phyloP scores from a whole-genome alignment of 1,140 invertebrate genomes.

The Euschistus heros region DNA sequence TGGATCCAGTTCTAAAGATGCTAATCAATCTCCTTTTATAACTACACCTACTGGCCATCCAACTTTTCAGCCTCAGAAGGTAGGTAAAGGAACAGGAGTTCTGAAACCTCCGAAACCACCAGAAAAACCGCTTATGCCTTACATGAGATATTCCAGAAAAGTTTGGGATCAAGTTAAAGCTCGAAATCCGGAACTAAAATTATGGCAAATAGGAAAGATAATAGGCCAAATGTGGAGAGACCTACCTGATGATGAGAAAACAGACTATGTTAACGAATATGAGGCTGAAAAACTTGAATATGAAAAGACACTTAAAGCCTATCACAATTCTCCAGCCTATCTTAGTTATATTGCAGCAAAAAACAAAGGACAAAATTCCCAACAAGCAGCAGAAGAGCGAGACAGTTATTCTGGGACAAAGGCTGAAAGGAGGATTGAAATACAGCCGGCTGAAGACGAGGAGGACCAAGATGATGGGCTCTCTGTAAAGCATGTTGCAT shows the following conservation, averaged over 20 bases:
- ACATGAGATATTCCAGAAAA: constrained; percentile 95
- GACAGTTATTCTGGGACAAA: constrained; percentile 45
- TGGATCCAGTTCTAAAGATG: constrained; percentile 57
- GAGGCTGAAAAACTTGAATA: constrained; percentile 95
- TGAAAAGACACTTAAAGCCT: constrained; percentile 87
- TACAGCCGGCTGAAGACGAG: constrained; percentile 93
- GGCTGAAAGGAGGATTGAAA: constrained; percentile 73
- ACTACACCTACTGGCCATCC: constrained; percentile 83
- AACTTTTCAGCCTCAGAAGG: constrained; percentile 85
- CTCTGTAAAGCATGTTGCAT: constrained; percentile 89
- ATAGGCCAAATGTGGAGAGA: constrained; percentile 99
- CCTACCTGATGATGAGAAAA: constrained; percentile 82
- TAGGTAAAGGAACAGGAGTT: constrained; percentile 65
- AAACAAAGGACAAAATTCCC: constrained; percentile 61
- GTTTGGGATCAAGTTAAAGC: constrained; percentile 94
- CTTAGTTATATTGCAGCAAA: constrained; percentile 88
- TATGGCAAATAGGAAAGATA: constrained; percentile 98
- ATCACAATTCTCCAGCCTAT: constrained; percentile 94
- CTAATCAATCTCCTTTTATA: constrained; percentile 65
- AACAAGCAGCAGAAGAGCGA: constrained; percentile 48
- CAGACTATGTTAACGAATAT: constrained; percentile 92
- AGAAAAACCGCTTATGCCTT: constrained; percentile 95
- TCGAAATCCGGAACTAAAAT: constrained; percentile 84
- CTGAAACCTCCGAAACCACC: constrained; percentile 92
- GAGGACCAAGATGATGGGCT: constrained; percentile 91